Evolutionary conservation across 2,888 invertebrate species (phyloP).

Genomic region (Amblyteles armatorius): DNA sequence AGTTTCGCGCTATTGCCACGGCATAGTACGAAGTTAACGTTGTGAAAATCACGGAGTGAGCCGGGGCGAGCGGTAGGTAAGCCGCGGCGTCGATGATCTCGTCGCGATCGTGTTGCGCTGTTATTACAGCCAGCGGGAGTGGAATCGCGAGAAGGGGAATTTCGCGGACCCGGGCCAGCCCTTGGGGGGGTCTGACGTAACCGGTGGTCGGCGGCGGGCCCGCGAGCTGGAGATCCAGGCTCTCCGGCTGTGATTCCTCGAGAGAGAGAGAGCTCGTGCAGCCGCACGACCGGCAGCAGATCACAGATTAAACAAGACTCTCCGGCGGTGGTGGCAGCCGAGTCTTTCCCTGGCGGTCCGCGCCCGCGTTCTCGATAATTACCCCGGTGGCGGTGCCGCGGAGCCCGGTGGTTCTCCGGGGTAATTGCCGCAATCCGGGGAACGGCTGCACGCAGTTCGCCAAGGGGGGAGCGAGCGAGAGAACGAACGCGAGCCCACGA

Average conservation of each 20-base stretch:
- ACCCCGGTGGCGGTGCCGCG: slow-evolving; percentile 73
- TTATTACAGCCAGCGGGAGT: slow-evolving; percentile 26
- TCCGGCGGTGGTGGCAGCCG: slow-evolving; percentile 64
- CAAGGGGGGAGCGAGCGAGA: slow-evolving; percentile 16
- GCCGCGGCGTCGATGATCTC: slow-evolving; percentile 58
- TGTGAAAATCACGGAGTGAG: slow-evolving; percentile 78
- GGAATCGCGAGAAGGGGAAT: slow-evolving; percentile 30
- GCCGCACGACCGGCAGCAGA: slow-evolving; percentile 76
- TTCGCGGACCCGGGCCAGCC: slow-evolving; percentile 56
- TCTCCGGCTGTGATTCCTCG: slow-evolving; percentile 54
- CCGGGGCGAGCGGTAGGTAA: slow-evolving; percentile 5
- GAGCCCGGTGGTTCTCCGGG: slow-evolving; percentile 67
- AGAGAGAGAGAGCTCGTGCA: slow-evolving; percentile 47
- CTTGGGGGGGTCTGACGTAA: slow-evolving; percentile 64
- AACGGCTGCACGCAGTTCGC: slow-evolving; percentile 76
- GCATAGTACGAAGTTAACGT: slow-evolving; percentile 72
- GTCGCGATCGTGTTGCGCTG: slow-evolving; percentile 54
- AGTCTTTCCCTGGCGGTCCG: slow-evolving; percentile 78
- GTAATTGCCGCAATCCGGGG: slow-evolving; percentile 84
- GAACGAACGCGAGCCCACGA: slow-evolving; percentile 75
- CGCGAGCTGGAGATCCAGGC: slow-evolving; percentile 47
- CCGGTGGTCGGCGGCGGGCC: slow-evolving; percentile 68
- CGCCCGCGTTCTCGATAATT: slow-evolving; percentile 80
- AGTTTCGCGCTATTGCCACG: slow-evolving; percentile 48
- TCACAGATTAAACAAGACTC: slow-evolving; percentile 83